Base-by-base conservation (phyloP, 2,797 vertebrate species). In the Anguilla marmorata region DNA sequence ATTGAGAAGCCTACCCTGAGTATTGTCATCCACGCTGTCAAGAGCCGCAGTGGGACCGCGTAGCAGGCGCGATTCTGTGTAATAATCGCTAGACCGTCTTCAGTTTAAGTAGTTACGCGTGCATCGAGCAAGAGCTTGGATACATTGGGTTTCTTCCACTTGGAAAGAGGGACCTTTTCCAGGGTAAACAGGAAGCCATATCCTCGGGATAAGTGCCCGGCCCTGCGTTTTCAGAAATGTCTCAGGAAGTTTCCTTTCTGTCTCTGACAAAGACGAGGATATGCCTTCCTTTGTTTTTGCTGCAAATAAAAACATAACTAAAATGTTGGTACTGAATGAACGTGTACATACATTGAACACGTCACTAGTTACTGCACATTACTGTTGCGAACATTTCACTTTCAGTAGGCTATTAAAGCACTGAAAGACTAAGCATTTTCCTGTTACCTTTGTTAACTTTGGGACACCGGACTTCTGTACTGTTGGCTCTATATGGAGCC, bases 181-280 rank as follows among this genome's bases (percentile, higher is more conserved):
- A 16, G 37, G 16, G 66, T 74, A 86, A 86, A 86, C 85, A 86
- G 85, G 85, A 86, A 86, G 63, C 85, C 37, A 33, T 86, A 24
- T 54, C 48, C 30, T 48, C 21, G 58, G 85, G 54, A 48, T 3
- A 72, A 30, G 24, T 63, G 85, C 60, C 63, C 27, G 41, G 63
- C 85, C 37, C 33, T 48, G 30, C 12, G 19, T 27, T 52, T 41
- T 24, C 45, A 19, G 56, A 37, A 41, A 33, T 19, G 19, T 63
- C 37, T 60, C 16, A 7, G 27, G 84, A 85, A 60, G 54, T 41
- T 85, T 37, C 33, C 21, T 37, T 82, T 82, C 16, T 21, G 21
- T 27, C 45, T 82, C 16, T 50, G 41, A 82, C 79, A 82, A 48
- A 19, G 45, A 0, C n/a, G 41, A 82, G 79, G 79, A 11, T 50